Evolutionary conservation across 1,140 invertebrate species (phyloP), one percentile per base, ranked within the genome.

Genomic region (Aleiodes sp.): DNA sequence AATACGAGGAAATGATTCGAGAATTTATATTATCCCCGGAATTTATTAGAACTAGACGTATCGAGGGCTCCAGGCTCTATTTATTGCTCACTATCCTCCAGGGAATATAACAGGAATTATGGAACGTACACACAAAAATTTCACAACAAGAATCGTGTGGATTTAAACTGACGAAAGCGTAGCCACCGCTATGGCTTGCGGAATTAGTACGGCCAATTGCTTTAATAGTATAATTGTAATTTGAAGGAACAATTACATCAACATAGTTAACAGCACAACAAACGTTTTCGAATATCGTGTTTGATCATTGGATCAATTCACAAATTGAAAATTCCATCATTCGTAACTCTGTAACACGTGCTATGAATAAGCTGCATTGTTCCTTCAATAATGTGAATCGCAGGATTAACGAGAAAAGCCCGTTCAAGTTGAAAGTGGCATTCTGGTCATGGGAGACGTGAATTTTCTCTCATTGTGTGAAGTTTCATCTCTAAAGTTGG

Each of bases 201-300:
- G 62, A 78, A 77, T 80, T 76, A 78, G 77, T 77, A 76, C 73
- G 66, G 66, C 69, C 75, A 73, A 76, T 76, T 62, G 59, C 67
- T 37, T 63, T 70, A 62, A 70, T 70, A 62, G 41, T 64, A 21
- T 52, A 68, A 68, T 68, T 68, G 61, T 68, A 62, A 68, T 68
- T 31, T 61, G 41, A 46, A 12, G 24, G 8, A 61, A 9, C 26
- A 64, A 64, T 43, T 46, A 64, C 43, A 41, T 64, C 61, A 63
- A 63, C 35, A n/a, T n/a, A n/a, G n/a, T n/a, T n/a, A n/a, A n/a
- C n/a, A n/a, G n/a, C n/a, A n/a, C n/a, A n/a, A n/a, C n/a, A n/a
- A n/a, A n/a, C n/a, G n/a, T n/a, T n/a, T n/a, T n/a, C n/a, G n/a
- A n/a, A n/a, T n/a, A n/a, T n/a, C n/a, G n/a, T n/a, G 37, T 16